Evolutionary conservation across 2,888 invertebrate species (phyloP), one percentile per base, ranked within the genome.

Genomic region (Chrysopilus asiliformis): DNA sequence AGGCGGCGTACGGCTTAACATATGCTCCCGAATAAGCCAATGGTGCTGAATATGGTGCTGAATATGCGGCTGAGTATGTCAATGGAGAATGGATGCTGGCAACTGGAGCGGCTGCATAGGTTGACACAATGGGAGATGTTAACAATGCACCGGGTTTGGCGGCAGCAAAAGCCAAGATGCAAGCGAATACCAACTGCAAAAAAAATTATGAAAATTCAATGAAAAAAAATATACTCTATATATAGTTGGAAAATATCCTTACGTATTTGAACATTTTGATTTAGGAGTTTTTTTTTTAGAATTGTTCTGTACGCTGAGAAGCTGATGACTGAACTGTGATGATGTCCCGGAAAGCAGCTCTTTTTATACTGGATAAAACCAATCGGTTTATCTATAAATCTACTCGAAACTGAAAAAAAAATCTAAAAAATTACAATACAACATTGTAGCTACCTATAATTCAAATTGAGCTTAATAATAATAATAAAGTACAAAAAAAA

Each of bases 181-280:
- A 67, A 31, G 64, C 58, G 50, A 72, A 60, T 45, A 70, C 58
- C 54, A 70, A 45, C 46, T 71, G 38, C 32, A 65, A 57, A 18
- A 53, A 57, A 36, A 32, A 39, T 29, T 24, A 38, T 2, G 2
- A 25, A 12, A 22, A 14, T 32, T 12, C 9, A 10, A 18, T 30
- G 33, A 29, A 28, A 17, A 36, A 18, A 25, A 37, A 41, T 34
- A 10, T 28, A 19, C 25, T n/a, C n/a, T n/a, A n/a, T n/a, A n/a
- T n/a, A n/a, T n/a, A n/a, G n/a, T n/a, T n/a, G n/a, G n/a, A n/a
- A n/a, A n/a, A n/a, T n/a, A 26, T 52, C 66, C 68, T 67, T 47
- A 68, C 67, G 50, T 59, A 64, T 65, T 68, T 68, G 51, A 65
- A 65, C 68, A 68, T 68, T 40, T 57, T 65, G 52, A 36, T 50